These are phyloP conservation scores for Sylvietta virens DNA, from an alignment of 2,113 vertebrate species.

Conservation along the genomic window DNA sequence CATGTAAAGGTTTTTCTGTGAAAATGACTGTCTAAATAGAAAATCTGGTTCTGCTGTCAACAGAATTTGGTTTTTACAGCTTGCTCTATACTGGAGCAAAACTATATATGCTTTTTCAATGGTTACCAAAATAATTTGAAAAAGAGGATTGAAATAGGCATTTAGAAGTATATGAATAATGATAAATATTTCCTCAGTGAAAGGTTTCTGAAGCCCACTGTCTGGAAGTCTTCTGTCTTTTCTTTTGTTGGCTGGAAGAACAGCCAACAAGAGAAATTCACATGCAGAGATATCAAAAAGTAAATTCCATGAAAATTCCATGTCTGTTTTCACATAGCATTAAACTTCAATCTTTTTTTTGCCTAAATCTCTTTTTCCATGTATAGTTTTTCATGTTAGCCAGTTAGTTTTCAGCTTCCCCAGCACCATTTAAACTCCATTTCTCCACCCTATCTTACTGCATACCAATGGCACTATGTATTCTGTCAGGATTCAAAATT, in stretches of 20 bases:
- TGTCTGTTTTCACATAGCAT: background rate
- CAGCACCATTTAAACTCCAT: background rate
- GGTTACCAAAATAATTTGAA: background rate
- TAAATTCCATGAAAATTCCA: background rate
- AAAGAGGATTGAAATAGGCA: background rate
- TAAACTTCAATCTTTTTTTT: background rate
- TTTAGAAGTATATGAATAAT: background rate
- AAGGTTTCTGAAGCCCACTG: background rate
- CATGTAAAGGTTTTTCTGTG: background rate
- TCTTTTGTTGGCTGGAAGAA: background rate
- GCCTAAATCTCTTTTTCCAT: background rate
- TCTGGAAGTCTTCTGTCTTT: background rate
- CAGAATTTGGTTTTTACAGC: background rate
- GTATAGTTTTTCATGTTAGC: background rate
- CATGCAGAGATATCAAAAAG: background rate
- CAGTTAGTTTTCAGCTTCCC: background rate
- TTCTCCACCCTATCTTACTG: background rate
- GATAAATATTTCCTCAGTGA: background rate
- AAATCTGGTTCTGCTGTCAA: background rate
- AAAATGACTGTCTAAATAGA: background rate
- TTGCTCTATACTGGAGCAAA: background rate
- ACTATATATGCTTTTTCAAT: background rate
- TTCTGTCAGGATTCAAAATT: background rate
- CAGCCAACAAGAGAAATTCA: background rate
- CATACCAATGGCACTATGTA: background rate